Evolutionary conservation across 2,888 invertebrate genomes (phyloP), one percentile per base, ranked within the genome.

Genomic region (Chalcosyrphus nemorum): DNA sequence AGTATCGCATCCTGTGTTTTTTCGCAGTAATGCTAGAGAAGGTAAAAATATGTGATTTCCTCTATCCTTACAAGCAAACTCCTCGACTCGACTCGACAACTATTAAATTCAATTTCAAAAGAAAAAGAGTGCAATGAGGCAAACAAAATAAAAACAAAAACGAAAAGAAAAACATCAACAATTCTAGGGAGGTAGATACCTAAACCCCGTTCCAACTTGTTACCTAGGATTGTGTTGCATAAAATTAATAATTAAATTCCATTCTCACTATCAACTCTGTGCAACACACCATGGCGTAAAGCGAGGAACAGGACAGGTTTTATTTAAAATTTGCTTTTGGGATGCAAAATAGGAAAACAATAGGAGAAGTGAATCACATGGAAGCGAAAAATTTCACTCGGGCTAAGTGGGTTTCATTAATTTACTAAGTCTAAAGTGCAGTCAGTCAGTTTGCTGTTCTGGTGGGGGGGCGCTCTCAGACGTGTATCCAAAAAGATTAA

Each of bases 161-260:
- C 71, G 54, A 29, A 32, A 41, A 43, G 38, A 24, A 47, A 32
- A 82, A 66, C 66, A 61, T 45, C 59, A 59, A 47, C 54, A 59
- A 71, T 52, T 19, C 35, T 32, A 59, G 13, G 41, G 47, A 19
- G 24, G 35, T 38, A 11, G 11, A 7, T 29, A 29, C 29, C 7
- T 9, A 32, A n/a, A n/a, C n/a, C n/a, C n/a, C 29, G 54, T 56
- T 56, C 35, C 56, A 52, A 65, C 45, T 70, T 65, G 52, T 65
- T n/a, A 84, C 75, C 68, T 80, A 43, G 70, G 47, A 84, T 68
- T 75, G 74, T 75, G 65, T 80, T 59, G 80, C 74, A 84, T 74
- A 75, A 70, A 52, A 84, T 84, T 52, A 84, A 84, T 84, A 80
- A 80, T 75, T 84, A 80, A 84, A 84, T 84, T 84, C 84, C 84